Conservation (phyloP, 2,888 invertebrate genomes). For the Pyrochroa serraticornis region DNA sequence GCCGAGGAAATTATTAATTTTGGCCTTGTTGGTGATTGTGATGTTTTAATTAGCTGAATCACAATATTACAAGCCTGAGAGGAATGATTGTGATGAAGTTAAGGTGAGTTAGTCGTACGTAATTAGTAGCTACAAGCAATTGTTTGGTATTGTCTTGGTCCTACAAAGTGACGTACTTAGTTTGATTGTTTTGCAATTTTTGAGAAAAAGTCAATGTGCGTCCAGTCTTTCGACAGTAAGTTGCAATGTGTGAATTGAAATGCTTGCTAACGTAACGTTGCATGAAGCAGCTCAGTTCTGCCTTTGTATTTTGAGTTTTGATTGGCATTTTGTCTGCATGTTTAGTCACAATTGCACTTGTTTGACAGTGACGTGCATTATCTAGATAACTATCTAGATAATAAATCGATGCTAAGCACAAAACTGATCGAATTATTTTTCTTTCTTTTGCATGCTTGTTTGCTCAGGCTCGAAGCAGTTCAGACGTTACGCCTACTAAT, state of each 20-base stretch:
- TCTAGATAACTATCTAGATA: constrained; percentile 33
- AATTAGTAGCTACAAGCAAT: background rate
- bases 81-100: constrained; percentile 38
- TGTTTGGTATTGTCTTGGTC: background rate
- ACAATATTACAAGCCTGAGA: constrained; percentile 45
- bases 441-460: constrained; percentile 56
- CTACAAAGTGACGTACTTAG: too few relatives aligned
- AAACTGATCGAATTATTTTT: constrained; percentile 48
- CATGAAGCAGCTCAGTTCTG: constrained; percentile 26
- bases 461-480: constrained; percentile 47
- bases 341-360: constrained; percentile 11
- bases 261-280: constrained; percentile 2
- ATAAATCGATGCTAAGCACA: constrained; percentile 38
- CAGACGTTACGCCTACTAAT: constrained; percentile 38
- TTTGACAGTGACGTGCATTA: constrained; percentile 29
- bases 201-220: too few relatives aligned
- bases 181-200: too few relatives aligned
- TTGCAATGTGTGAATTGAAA: background rate
- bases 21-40: background rate
- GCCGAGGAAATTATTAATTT: constrained; percentile 19
- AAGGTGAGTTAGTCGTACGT: constrained; percentile 39
- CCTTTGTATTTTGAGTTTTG: constrained; percentile 53
- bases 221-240: background rate
- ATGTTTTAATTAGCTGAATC: constrained; percentile 23
- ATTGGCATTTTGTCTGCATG: constrained; percentile 43